These are phyloP conservation scores for Syngnathus typhle DNA, from an alignment of 2,113 vertebrate species.

Conservation along the genomic window DNA sequence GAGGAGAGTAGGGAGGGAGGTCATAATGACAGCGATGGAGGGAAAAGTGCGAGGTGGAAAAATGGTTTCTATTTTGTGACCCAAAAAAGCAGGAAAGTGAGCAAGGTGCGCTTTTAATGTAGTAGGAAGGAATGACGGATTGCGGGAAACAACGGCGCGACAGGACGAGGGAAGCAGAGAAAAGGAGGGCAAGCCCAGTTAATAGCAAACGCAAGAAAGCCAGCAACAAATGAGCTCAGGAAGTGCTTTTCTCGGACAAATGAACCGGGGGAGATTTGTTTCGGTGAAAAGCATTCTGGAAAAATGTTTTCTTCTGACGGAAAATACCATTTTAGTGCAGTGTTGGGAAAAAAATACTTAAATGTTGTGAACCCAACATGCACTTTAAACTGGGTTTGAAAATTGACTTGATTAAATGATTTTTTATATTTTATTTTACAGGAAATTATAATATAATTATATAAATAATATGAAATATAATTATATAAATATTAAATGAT, in stretches of 20 bases:
- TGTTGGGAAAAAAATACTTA: too few species aligned
- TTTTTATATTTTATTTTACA: too few species aligned
- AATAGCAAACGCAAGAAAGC: not conserved
- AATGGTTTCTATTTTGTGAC: conserved; percentile 55
- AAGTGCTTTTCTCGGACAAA: not conserved
- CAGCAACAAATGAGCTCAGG: conserved; percentile 23
- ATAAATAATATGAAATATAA: too few species aligned
- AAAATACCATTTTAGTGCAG: not conserved
- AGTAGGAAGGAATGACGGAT: conserved; percentile 10
- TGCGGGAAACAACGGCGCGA: conserved; percentile 17
- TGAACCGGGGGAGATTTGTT: not conserved
- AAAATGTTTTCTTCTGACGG: not conserved
- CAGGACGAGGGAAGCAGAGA: conserved; percentile 24
- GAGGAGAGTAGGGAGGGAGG: conserved; percentile 32
- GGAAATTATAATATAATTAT: too few species aligned
- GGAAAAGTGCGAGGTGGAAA: conserved; percentile 37
- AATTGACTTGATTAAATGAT: too few species aligned
- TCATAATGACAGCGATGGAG: conserved; percentile 4
- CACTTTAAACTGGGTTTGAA: too few species aligned
- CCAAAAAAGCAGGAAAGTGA: conserved; percentile 36
- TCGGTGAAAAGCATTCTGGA: not conserved
- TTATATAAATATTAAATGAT: too few species aligned
- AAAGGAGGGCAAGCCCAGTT: not conserved
- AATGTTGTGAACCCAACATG: too few species aligned
- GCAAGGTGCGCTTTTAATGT: conserved; percentile 26